phyloP scores from a whole-genome alignment of 1,140 invertebrate species.

The Radopholus similis region DNA sequence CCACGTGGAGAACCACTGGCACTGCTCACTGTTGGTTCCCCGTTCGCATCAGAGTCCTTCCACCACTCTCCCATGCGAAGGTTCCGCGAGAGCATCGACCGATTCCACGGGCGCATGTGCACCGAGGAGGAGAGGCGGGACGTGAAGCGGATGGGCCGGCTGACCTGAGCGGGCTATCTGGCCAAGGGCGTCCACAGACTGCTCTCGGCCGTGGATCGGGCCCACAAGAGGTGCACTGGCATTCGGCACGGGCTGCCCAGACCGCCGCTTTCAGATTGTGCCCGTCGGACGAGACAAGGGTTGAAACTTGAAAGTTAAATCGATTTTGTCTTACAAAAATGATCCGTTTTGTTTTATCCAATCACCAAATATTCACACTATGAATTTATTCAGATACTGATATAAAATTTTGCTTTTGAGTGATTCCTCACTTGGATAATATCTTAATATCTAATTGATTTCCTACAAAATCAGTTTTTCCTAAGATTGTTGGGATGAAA shows the following conservation, averaged over 20 bases:
- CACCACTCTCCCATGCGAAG: not conserved
- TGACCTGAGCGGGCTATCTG: slow-evolving; percentile 53
- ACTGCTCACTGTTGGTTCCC: slow-evolving; percentile 41
- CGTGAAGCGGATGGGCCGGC: slow-evolving; percentile 40
- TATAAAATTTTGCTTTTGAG: too few species aligned
- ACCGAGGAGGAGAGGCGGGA: slow-evolving; percentile 52
- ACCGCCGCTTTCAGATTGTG: slow-evolving; percentile 28
- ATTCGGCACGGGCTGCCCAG: slow-evolving; percentile 36
- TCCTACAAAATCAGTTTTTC: too few species aligned
- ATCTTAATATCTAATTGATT: too few species aligned
- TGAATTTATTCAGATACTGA: too few species aligned
- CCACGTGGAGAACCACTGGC: slow-evolving; percentile 48
- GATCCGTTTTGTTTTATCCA: too few species aligned
- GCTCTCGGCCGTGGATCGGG: slow-evolving; percentile 32
- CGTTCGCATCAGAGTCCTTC: not conserved
- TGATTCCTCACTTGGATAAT: too few species aligned
- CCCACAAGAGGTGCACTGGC: slow-evolving; percentile 8
- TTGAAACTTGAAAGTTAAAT: too few species aligned
- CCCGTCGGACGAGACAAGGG: not conserved
- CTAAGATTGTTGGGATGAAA: too few species aligned
- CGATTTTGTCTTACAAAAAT: too few species aligned
- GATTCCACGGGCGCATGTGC: slow-evolving; percentile 53
- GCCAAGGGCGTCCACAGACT: slow-evolving; percentile 44
- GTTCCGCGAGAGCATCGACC: not conserved
- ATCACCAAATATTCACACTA: too few species aligned